These are phyloP conservation scores for Azemiops feae DNA, from an alignment of 2,113 vertebrate species.

Conservation along the genomic window DNA sequence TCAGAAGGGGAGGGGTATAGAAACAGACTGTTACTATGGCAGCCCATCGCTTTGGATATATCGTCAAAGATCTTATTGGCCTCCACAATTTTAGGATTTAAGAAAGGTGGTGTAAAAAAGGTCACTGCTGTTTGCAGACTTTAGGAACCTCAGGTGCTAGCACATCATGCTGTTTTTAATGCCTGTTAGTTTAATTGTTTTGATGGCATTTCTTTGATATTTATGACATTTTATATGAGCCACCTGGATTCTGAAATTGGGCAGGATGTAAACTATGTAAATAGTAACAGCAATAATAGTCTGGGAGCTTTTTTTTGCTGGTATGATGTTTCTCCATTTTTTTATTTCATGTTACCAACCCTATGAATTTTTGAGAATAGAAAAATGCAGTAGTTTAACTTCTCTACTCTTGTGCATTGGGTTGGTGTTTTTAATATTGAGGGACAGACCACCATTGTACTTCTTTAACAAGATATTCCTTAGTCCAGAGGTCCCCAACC, in stretches of 20 bases:
- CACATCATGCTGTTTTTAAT: background rate
- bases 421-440: background rate
- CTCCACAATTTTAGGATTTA: background rate
- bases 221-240: background rate
- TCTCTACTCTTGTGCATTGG: background rate
- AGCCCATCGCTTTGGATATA: background rate
- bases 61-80: background rate
- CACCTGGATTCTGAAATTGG: background rate
- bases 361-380: background rate
- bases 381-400: background rate
- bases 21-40: background rate
- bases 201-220: background rate
- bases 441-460: background rate
- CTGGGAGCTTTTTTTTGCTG: background rate
- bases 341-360: background rate
- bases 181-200: background rate
- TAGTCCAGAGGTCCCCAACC: background rate
- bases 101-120: background rate
- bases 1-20: background rate
- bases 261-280: background rate
- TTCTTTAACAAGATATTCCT: background rate
- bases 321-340: background rate
- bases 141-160: background rate
- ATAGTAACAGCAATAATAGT: background rate
- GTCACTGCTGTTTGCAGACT: background rate